These are phyloP conservation scores for Megalopta genalis DNA, from an alignment of 1,140 invertebrate species.

Conservation along the genomic window DNA sequence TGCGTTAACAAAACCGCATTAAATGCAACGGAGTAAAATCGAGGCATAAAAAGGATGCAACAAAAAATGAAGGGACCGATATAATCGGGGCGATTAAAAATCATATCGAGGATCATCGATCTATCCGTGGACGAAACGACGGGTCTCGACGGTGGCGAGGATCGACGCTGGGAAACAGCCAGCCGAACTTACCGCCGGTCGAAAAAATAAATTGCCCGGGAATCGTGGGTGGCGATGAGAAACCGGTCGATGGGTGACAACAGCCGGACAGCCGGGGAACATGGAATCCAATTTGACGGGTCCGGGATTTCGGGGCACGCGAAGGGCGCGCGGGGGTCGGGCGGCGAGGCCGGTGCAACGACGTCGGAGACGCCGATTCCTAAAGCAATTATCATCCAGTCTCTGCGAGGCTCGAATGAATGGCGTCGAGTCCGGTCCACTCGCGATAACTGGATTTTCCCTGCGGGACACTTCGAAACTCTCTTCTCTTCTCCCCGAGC, in stretches of 20 bases:
- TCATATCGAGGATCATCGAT: too few relatives aligned
- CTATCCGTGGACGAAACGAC: too few relatives aligned
- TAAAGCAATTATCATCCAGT: conserved; percentile 52
- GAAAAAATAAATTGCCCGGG: too few relatives aligned
- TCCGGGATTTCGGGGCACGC: not conserved
- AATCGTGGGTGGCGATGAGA: not conserved
- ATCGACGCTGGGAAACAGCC: too few relatives aligned
- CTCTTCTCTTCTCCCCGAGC: not conserved
- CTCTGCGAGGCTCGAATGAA: conserved; percentile 24
- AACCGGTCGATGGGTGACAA: not conserved
- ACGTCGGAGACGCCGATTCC: conserved; percentile 32
- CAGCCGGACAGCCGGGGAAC: not conserved
- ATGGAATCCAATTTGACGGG: conserved; percentile 30
- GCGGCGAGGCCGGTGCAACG: not conserved
- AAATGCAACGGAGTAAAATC: too few relatives aligned
- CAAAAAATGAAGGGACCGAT: too few relatives aligned
- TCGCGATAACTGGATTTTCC: conserved; percentile 53
- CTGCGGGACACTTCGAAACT: conserved; percentile 42
- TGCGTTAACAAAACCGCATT: too few relatives aligned
- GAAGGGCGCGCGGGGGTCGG: too few relatives aligned
- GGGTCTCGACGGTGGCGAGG: too few relatives aligned
- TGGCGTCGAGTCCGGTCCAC: conserved; percentile 37
- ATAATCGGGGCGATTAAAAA: too few relatives aligned
- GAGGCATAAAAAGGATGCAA: too few relatives aligned
- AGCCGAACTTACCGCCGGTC: too few relatives aligned